Base-by-base conservation (phyloP, 2,888 invertebrate species). In the Lissonota sp. region DNA sequence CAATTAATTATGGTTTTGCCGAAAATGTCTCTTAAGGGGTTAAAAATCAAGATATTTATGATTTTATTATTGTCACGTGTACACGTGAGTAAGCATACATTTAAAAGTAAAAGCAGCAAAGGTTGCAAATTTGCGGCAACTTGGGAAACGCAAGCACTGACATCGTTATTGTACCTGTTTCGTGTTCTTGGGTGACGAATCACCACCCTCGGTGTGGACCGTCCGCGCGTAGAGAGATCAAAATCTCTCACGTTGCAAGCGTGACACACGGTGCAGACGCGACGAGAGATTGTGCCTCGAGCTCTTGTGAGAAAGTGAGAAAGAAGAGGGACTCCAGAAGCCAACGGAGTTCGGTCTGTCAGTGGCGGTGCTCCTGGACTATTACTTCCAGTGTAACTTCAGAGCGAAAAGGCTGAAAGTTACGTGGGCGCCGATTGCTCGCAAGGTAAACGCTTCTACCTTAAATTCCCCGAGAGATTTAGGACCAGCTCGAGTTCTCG, bases 321-420 rank as follows among this genome's bases (percentile, higher is more conserved):
- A 26, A 26, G 10, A 16, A 12, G 37, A 55, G 69, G 63, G 26
- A 26, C 55, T 63, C 53, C 79, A 66, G 74, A 70, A 82, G 80
- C 71, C 37, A 55, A 53, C 72, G 8, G n/a, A 46, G 42, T 60
- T 26, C 69, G n/a, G 46, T 64, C 46, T 44, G 64, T 53, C 84
- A 70, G 80, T 83, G 80, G 83, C 83, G 79, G 37, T 8, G 82
- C 84, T 84, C 84, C 84, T 76, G 84, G 73, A 55, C 74, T 71
- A 80, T 83, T 79, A 79, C 78, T 80, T 78, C 83, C 79, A 73
- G 75, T 80, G 57, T 66, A 73, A 83, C 80, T 79, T 49, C 73
- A 75, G 58, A 57, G 80, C 64, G 51, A 82, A 73, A 80, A 75
- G 70, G 76, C 70, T 49, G 53, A 69, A 74, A 67, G 73, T 53